phyloP scores from a whole-genome alignment of 2,797 vertebrate genomes.

The Gadopsis bispinosus region DNA sequence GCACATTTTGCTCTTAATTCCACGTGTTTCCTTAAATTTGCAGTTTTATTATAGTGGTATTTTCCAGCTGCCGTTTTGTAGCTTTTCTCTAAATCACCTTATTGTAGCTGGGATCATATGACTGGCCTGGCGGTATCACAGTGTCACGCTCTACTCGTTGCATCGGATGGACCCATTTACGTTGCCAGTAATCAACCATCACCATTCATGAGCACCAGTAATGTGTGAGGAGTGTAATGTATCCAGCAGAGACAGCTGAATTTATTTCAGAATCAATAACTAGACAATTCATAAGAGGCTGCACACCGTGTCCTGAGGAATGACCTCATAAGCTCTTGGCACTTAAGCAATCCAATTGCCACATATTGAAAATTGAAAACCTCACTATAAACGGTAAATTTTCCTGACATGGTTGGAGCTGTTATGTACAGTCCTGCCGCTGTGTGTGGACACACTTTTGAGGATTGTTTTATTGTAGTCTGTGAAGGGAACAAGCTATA shows the following conservation, averaged over 20 bases:
- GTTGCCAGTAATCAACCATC: constrained; percentile 65
- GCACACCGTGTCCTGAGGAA: constrained; percentile 71
- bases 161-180: constrained; percentile 59
- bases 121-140: constrained; percentile 26
- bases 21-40: constrained; percentile 40
- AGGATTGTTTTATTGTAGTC: constrained; percentile 63
- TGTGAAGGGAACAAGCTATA: constrained; percentile 54
- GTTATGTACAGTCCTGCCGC: constrained; percentile 57
- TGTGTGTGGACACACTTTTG: constrained; percentile 38
- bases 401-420: constrained; percentile 53
- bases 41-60: background rate
- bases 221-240: constrained; percentile 71
- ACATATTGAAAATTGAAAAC: constrained; percentile 80
- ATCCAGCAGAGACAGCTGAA: constrained; percentile 69
- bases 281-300: constrained; percentile 70
- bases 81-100: constrained; percentile 34
- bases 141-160: constrained; percentile 53
- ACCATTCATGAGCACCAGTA: constrained; percentile 64
- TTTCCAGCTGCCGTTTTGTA: constrained; percentile 37
- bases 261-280: constrained; percentile 80
- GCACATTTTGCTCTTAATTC: constrained; percentile 52
- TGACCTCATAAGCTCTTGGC: constrained; percentile 77
- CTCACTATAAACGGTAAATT: constrained; percentile 75
- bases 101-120: constrained; percentile 38
- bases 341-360: constrained; percentile 73